These are phyloP conservation scores for Ophioderma brevispina DNA, from an alignment of 35 echinoderm and acorn worm species.

Conservation along the genomic window DNA sequence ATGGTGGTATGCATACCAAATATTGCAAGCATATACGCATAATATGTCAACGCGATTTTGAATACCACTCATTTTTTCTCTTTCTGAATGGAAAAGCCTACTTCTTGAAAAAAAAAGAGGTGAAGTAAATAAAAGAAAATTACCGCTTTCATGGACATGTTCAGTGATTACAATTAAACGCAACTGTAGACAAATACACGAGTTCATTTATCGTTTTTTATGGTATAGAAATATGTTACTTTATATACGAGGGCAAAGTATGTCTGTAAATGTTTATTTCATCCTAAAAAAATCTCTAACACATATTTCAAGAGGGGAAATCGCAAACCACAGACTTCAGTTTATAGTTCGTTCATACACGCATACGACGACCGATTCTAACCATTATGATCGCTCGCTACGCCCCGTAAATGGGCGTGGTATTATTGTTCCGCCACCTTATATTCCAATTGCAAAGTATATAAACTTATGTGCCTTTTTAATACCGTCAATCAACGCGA, in stretches of 20 bases:
- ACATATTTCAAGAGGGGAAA: background rate
- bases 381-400: background rate
- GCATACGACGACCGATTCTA: background rate
- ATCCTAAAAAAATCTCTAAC: background rate
- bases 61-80: too few relatives aligned
- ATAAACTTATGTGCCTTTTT: slow-evolving; percentile 4
- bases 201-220: background rate
- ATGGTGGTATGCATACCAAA: too few relatives aligned
- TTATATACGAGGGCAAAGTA: background rate
- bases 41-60: background rate
- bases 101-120: background rate
- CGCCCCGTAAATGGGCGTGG: background rate
- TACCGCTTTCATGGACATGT: background rate
- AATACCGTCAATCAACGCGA: background rate
- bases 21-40: too few relatives aligned
- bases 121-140: background rate
- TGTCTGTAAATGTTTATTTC: background rate
- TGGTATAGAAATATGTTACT: background rate
- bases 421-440: background rate
- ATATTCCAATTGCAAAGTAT: background rate
- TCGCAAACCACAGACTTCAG: background rate
- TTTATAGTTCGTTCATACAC: background rate
- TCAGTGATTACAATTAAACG: background rate
- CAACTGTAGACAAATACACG: background rate
- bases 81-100: too few relatives aligned